Percentiles rank a stretch among this genome's conserved stretches.
phyloP scores from a whole-genome alignment of 2,113 vertebrate genomes.

The Asarcornis scutulata region DNA sequence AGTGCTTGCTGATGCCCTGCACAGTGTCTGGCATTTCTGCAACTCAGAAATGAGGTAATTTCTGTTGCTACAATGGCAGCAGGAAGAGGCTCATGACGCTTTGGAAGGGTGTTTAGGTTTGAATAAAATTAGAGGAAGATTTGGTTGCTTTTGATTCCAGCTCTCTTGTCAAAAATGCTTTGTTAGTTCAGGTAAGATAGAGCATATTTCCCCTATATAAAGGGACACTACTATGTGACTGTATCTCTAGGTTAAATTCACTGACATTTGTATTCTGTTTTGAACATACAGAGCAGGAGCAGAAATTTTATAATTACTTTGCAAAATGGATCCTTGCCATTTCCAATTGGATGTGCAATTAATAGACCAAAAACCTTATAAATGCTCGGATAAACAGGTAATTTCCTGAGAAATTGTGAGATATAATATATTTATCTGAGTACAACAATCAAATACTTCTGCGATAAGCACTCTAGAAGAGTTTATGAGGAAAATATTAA shows the following conservation, averaged over 20 bases:
- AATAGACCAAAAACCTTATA: background rate
- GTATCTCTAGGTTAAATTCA: background rate
- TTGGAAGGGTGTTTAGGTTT: background rate
- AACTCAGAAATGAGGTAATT: background rate
- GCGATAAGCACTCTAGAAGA: background rate
- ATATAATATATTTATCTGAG: background rate
- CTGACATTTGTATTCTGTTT: background rate
- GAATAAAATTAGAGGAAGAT: background rate
- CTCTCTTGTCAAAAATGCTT: background rate
- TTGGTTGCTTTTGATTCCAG: background rate
- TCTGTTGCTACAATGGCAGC: background rate
- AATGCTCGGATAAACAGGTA: background rate
- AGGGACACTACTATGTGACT: background rate
- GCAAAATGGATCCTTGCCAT: background rate
- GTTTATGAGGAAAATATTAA: background rate
- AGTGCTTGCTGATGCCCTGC: background rate
- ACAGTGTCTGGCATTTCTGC: background rate
- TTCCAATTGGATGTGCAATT: background rate
- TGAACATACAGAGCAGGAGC: background rate
- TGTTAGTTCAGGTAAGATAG: background rate
- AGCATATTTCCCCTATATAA: background rate
- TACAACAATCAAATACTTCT: background rate
- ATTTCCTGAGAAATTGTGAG: background rate
- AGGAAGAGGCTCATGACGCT: background rate
- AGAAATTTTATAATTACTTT: background rate